These are phyloP conservation scores for Chrysemys picta DNA, from an alignment of 2,113 vertebrate species.

Conservation along the genomic window DNA sequence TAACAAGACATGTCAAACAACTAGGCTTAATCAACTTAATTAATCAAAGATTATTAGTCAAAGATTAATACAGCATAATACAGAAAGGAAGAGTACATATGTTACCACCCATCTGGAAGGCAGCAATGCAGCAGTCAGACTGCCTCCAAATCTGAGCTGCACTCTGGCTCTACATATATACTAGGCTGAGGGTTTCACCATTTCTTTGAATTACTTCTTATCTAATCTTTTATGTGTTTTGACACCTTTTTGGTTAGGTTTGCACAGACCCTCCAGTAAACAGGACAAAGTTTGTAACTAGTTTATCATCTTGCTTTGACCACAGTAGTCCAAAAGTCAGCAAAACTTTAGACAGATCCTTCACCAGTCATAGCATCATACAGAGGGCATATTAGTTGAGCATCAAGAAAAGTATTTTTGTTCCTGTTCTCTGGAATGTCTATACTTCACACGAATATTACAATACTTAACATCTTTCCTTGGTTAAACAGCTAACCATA, in stretches of 20 bases:
- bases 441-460: neutral
- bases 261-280: neutral
- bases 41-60: neutral
- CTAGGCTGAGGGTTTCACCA: neutral
- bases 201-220: neutral
- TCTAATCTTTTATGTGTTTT: neutral
- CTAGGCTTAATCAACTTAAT: neutral
- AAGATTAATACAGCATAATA: neutral
- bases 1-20: neutral
- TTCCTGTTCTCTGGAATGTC: neutral
- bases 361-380: neutral
- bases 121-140: neutral
- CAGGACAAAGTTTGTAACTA: neutral
- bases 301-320: neutral
- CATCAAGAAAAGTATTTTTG: neutral
- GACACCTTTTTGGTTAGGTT: neutral
- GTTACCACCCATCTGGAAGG: neutral
- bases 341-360: neutral
- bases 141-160: neutral
- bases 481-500: neutral
- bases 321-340: neutral
- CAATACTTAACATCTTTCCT: neutral
- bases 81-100: neutral
- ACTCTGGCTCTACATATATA: neutral
- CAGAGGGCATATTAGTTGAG: neutral